Evolutionary conservation across 2,888 invertebrate species (phyloP), one percentile per base, ranked within the genome.

Genomic region (Mythimna albipuncta): DNA sequence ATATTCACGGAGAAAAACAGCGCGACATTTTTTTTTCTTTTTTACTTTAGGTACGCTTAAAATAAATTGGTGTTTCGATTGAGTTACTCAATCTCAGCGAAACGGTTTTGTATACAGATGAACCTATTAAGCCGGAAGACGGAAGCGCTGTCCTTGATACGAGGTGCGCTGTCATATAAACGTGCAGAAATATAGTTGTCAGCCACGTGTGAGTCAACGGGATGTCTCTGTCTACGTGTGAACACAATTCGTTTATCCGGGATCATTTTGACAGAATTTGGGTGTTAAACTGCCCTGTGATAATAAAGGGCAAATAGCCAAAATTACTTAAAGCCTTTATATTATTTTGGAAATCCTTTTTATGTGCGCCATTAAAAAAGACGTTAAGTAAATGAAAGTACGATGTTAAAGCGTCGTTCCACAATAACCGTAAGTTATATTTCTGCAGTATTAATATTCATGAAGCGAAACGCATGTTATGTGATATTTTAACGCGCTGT

Each of bases 101-200:
- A 81, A 75, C 47, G 83, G 67, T 63, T 74, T 74, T 79, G 81
- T 81, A 83, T 82, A 74, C 69, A 74, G 83, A 81, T 81, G 75
- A 75, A 79, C 69, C 55, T 75, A 71, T 79, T 75, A 80, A 66
- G 71, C 72, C 64, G 74, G 83, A 73, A 79, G 84, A 81, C 87
- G 92, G 90, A 89, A 87, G 79, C 74, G 70, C 54, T 80, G 91
- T 87, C 92, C 91, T 92, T 91, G 90, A 63, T 78, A 72, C 76
- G 64, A 71, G 26, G 58, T 74, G 58, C 55, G 71, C 75, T 81
- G 85, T 89, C 86, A 88, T 87, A 89, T 90, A 89, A 89, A 58
- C 44, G 61, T 41, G 47, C 19, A 52, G 16, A 52, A 19, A 58
- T 55, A 52, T 80, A 84, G 66, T 38, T 66, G 41, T 78, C 47